Base-by-base conservation (phyloP, 2,113 vertebrate species). In the Pristiophorus japonicus region DNA sequence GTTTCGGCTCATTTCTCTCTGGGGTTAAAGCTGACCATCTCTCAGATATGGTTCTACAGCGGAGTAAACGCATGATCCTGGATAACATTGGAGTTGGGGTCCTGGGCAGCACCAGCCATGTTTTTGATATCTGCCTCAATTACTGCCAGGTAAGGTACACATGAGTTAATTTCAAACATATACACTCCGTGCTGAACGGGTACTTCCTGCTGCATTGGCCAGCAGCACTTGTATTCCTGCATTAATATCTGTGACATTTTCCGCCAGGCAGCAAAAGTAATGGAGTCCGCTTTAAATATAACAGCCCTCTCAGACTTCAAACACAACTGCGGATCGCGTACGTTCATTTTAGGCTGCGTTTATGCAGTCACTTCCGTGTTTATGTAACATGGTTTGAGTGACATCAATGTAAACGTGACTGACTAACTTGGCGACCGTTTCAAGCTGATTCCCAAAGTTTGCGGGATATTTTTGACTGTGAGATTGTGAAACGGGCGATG, bases 1-100 rank as follows among this genome's bases (percentile, higher is more conserved):
- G 98, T 96, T 98, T 98, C 92, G 98, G 98, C 11, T 97, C 96
- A 22, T 99, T 99, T 96, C 98, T 99, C 97, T 97, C 97, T 0
- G 97, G 96, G 0, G 96, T 97, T 0, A 97, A 95, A 65, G 97
- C 98, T 0, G 97, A 97, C 88, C 98, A 98, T 24, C 96, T 98
- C 95, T 97, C 98, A 1, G 96, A 97, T 0, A 96, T 96, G 0
- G 97, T 98, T 95, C 95, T 98, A 38, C 97, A 97, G 30, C 97
- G 98, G n/a, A 98, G 98, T 96, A 98, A 98, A 96, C 98, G 98
- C 92, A 99, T 99, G 98, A 97, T 98, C 96, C 97, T 99, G 2
- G 98, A 99, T 97, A 98, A 97, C 97, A 97, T 99, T 0, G 98
- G 98, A 0, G 98, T 98, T 3, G 98, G 98, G 63, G 97, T 99